These are phyloP conservation scores for Dysmachus trigonus DNA, from an alignment of 2,888 invertebrate genomes.

Conservation along the genomic window DNA sequence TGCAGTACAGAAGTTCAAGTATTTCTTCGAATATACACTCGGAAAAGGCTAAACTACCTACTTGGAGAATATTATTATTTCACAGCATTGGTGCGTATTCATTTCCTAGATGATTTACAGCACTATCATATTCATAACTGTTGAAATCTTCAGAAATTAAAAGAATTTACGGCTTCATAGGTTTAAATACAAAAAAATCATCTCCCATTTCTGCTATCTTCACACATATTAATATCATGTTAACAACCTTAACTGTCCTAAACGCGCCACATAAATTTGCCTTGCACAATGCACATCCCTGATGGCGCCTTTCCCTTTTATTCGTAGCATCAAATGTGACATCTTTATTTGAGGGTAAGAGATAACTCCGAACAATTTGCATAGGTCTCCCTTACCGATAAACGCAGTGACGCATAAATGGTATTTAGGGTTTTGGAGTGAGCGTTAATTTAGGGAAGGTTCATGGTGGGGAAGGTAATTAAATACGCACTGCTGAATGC, in stretches of 20 bases:
- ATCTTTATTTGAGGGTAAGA: conserved; percentile 27
- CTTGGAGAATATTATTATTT: not conserved
- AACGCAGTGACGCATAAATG: conserved; percentile 22
- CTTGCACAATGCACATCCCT: not conserved
- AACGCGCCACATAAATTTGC: conserved; percentile 21
- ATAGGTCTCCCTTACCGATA: conserved; percentile 9
- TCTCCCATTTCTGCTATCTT: conserved; percentile 28
- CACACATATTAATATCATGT: conserved; percentile 45
- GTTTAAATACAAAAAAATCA: conserved; percentile 6
- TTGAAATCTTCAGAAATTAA: not conserved
- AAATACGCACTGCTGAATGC: not conserved
- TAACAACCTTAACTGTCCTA: conserved; percentile 42
- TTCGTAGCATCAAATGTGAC: conserved; percentile 19
- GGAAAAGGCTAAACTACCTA: not conserved
- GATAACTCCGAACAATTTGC: conserved; percentile 25
- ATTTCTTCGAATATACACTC: no score
- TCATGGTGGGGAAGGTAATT: conserved; percentile 4
- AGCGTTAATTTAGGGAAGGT: not conserved
- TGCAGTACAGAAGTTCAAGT: no score
- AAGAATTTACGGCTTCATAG: conserved; percentile 6
- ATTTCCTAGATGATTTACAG: not conserved
- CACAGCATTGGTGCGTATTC: not conserved
- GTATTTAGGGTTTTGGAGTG: conserved; percentile 23
- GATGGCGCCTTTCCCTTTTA: not conserved
- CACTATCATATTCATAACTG: conserved; percentile 4